Conservation (phyloP, 1,140 invertebrate species). For the Drosophila malerkotliana region DNA sequence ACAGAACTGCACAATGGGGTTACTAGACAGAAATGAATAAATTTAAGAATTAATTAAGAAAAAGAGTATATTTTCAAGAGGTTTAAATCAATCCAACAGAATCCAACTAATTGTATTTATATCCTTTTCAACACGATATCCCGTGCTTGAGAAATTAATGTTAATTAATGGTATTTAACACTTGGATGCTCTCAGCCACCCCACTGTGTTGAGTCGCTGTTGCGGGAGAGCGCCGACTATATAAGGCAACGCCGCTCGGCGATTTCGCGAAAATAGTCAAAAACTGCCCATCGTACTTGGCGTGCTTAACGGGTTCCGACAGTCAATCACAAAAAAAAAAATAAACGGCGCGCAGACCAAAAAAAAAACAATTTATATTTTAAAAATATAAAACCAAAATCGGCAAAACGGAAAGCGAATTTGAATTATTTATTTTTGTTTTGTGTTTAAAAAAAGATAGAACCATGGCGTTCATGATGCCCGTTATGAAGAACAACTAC, state of each 20-base stretch:
- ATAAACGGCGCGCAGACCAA: constrained; percentile 4
- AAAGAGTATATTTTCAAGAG: too few relatives aligned
- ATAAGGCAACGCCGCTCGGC: neutral
- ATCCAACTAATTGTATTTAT: neutral
- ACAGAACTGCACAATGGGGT: neutral
- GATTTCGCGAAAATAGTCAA: neutral
- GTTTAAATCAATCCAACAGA: too few relatives aligned
- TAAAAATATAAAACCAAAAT: constrained; percentile 19
- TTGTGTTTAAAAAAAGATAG: constrained; percentile 23
- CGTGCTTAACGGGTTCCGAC: neutral
- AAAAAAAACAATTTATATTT: neutral
- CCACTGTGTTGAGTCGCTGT: neutral
- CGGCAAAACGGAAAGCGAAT: neutral
- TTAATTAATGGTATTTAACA: neutral
- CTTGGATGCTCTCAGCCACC: neutral
- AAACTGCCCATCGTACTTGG: neutral
- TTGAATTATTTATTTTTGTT: neutral
- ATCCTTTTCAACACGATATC: neutral
- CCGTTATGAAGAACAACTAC: constrained; percentile 95
- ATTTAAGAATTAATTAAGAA: neutral
- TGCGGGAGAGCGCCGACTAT: constrained; percentile 9
- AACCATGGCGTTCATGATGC: constrained; percentile 96
- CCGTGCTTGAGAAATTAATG: neutral
- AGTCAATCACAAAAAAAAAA: neutral
- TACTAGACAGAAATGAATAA: neutral